phyloP scores from a whole-genome alignment of 2,797 vertebrate genomes.

The Leuciscus waleckii region DNA sequence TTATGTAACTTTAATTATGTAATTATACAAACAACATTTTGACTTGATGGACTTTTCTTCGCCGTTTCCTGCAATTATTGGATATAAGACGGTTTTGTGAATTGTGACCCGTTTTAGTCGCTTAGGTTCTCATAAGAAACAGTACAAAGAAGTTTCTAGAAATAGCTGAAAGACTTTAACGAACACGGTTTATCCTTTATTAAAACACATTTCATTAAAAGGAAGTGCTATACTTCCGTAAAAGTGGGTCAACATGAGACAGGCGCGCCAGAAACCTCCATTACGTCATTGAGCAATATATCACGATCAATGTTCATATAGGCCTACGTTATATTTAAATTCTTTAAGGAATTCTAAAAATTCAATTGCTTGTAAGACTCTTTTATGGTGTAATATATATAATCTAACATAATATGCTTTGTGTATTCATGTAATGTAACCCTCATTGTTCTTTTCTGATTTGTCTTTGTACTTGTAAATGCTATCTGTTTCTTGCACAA shows the following conservation, averaged over 20 bases:
- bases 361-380: background rate
- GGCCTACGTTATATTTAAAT: background rate
- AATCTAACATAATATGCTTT: background rate
- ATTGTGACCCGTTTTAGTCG: background rate
- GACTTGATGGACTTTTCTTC: background rate
- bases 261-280: background rate
- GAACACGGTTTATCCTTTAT: background rate
- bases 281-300: slow-evolving; percentile 9
- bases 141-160: background rate
- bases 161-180: background rate
- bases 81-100: background rate
- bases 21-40: no score
- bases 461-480: background rate
- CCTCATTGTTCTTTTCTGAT: background rate
- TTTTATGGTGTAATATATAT: background rate
- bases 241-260: background rate
- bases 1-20: background rate
- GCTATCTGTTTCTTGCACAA: background rate
- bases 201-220: background rate
- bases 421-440: background rate
- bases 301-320: background rate
- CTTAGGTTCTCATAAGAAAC: background rate
- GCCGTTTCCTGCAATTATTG: background rate
- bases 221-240: slow-evolving; percentile 42
- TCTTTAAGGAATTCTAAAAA: background rate